A percentile compares a stretch with the other conserved stretches of the same genome.
Evolutionary conservation across 2,113 vertebrate genomes (phyloP).

Genomic region (Melanocharis versteri): DNA sequence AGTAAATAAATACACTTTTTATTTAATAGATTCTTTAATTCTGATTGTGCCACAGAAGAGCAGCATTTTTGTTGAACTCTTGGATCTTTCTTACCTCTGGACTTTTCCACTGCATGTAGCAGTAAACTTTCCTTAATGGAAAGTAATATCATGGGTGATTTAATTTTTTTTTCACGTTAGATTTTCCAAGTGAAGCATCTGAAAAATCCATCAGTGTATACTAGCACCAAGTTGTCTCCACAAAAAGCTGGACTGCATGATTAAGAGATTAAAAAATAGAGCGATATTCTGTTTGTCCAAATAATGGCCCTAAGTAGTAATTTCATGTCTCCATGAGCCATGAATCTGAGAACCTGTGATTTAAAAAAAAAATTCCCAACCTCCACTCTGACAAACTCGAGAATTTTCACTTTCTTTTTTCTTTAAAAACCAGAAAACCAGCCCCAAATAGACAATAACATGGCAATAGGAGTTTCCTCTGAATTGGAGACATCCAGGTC

Average conservation of each 20-base stretch:
- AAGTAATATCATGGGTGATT: neutral
- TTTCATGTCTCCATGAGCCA: neutral
- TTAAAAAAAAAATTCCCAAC: neutral
- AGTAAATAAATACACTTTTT: neutral
- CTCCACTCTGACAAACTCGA: neutral
- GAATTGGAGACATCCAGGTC: neutral
- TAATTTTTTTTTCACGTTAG: neutral
- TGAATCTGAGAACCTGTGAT: neutral
- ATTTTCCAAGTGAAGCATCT: neutral
- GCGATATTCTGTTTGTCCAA: accelerated
- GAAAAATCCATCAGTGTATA: slow-evolving; percentile 5
- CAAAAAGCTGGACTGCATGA: neutral
- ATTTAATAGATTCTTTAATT: neutral
- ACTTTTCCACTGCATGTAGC: neutral
- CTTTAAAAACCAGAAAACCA: neutral
- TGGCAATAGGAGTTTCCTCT: neutral
- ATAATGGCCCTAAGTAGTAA: neutral
- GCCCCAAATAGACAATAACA: neutral
- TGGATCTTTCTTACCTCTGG: neutral
- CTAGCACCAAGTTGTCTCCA: neutral
- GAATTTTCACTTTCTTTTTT: neutral
- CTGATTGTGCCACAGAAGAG: neutral
- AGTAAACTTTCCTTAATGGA: neutral
- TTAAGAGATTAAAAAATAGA: neutral
- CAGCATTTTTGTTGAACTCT: neutral